Percentiles rank a stretch among this genome's conserved stretches.
phyloP scores from a whole-genome alignment of 2,888 invertebrate species.

The Drosophila kuntzei region DNA sequence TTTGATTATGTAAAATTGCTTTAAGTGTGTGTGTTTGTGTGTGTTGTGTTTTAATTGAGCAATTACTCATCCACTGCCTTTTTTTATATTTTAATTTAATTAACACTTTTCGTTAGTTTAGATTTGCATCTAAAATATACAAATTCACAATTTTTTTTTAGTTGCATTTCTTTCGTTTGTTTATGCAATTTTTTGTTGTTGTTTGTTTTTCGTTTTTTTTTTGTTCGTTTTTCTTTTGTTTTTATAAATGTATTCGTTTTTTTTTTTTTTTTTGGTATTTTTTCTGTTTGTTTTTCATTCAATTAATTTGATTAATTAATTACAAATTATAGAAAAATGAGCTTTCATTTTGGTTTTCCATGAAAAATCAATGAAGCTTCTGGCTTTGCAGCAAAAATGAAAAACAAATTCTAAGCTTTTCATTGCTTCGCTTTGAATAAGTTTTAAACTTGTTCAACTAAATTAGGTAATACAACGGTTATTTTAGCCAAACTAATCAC shows the following conservation, averaged over 20 bases:
- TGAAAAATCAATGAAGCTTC: conserved; percentile 76
- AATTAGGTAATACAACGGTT: conserved; percentile 69
- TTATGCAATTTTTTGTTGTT: conserved; percentile 48
- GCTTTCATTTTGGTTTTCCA: conserved; percentile 73
- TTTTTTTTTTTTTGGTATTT: conserved; percentile 51
- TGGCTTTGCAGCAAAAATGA: conserved; percentile 53
- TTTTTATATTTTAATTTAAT: conserved; percentile 24
- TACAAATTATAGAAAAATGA: conserved; percentile 36
- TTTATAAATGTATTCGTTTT: conserved; percentile 51
- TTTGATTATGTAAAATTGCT: conserved; percentile 68
- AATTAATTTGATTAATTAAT: conserved; percentile 38
- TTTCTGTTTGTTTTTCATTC: conserved; percentile 42
- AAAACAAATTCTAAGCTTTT: conserved; percentile 45
- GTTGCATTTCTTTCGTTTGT: conserved; percentile 49
- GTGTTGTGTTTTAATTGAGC: conserved; percentile 59
- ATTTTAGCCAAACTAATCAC: conserved; percentile 72
- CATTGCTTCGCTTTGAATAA: conserved; percentile 39
- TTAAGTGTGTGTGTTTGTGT: conserved; percentile 45
- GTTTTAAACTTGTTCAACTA: conserved; percentile 71
- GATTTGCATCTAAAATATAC: conserved; percentile 52
- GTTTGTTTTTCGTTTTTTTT: conserved; percentile 54
- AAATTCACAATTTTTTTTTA: conserved; percentile 58
- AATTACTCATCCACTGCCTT: conserved; percentile 42
- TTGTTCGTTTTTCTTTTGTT: conserved; percentile 52
- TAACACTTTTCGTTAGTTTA: conserved; percentile 54